A percentile compares a stretch with the other conserved stretches of the same genome.
phyloP scores from a whole-genome alignment of 2,797 vertebrate species.

The Spea hammondii region DNA sequence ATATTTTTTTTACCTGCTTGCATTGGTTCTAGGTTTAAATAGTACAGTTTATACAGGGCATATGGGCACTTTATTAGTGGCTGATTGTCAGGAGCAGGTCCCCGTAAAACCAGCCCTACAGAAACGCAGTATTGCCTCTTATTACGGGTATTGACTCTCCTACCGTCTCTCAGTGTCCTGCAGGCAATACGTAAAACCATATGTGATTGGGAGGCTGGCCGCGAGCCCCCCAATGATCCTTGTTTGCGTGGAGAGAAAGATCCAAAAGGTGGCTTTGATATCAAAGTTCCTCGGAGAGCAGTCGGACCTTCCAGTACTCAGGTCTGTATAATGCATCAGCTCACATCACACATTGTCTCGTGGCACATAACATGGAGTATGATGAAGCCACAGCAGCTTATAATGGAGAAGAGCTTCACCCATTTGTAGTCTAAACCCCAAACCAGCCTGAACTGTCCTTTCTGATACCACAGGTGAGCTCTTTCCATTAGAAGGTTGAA shows the following conservation, averaged over 20 bases:
- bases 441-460: no score
- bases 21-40: no score
- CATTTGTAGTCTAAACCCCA: no score
- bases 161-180: conserved; percentile 77
- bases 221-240: conserved; percentile 95
- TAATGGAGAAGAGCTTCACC: no score
- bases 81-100: background rate
- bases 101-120: background rate
- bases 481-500: no score
- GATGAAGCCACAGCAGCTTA: no score
- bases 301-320: conserved; percentile 98
- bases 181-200: conserved; percentile 98
- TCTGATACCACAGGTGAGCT: no score
- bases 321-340: conserved; percentile 63
- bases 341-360: no score
- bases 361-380: no score
- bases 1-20: no score
- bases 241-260: conserved; percentile 97
- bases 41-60: no score
- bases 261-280: conserved; percentile 97
- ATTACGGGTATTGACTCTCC: background rate
- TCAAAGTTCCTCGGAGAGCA: conserved; percentile 94
- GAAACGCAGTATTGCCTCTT: background rate
- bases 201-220: conserved; percentile 95
- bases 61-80: no score